A percentile compares a stretch with the other conserved stretches of the same genome.
Conservation (phyloP, 1,140 invertebrate genomes). For the Acromyrmex heyeri region DNA sequence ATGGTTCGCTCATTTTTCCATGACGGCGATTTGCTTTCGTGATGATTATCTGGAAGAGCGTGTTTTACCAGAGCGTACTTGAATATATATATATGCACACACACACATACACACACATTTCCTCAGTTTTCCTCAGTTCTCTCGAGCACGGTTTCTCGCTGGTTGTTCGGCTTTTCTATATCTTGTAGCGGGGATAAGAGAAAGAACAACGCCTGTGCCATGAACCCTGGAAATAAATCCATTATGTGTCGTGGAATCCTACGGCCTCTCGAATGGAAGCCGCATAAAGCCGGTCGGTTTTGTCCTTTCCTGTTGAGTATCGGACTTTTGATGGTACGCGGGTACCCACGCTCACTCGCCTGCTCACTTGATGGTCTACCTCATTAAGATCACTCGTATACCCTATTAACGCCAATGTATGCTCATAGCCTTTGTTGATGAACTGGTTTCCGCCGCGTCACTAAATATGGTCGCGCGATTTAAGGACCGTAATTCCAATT, state of each 20-base stretch:
- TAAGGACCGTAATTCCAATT: conserved; percentile 33
- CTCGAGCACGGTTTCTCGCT: background rate
- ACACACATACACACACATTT: too few relatives aligned
- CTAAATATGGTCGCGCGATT: conserved; percentile 45
- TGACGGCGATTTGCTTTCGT: conserved; percentile 11
- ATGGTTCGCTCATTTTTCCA: conserved; percentile 16
- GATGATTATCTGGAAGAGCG: conserved; percentile 47
- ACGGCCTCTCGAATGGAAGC: conserved; percentile 27
- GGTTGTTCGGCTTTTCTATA: conserved; percentile 19
- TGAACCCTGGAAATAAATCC: conserved; percentile 58
- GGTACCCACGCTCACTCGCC: conserved; percentile 7
- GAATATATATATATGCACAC: too few relatives aligned
- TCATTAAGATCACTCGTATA: conserved; percentile 67
- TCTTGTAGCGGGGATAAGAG: conserved; percentile 39
- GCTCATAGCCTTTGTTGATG: conserved; percentile 40
- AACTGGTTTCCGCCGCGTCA: conserved; percentile 41
- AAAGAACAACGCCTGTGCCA: conserved; percentile 33
- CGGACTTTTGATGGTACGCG: conserved; percentile 44
- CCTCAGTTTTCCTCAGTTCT: background rate
- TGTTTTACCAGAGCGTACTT: conserved; percentile 19
- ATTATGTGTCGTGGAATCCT: conserved; percentile 39
- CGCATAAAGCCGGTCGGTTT: conserved; percentile 32
- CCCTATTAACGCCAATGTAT: conserved; percentile 60
- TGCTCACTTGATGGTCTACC: conserved; percentile 55
- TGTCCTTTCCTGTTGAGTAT: conserved; percentile 49